A percentile compares a stretch with the other conserved stretches of the same genome.
Evolutionary conservation across 2,797 vertebrate species (phyloP).

Genomic region (Muraenolepis orangiensis): DNA sequence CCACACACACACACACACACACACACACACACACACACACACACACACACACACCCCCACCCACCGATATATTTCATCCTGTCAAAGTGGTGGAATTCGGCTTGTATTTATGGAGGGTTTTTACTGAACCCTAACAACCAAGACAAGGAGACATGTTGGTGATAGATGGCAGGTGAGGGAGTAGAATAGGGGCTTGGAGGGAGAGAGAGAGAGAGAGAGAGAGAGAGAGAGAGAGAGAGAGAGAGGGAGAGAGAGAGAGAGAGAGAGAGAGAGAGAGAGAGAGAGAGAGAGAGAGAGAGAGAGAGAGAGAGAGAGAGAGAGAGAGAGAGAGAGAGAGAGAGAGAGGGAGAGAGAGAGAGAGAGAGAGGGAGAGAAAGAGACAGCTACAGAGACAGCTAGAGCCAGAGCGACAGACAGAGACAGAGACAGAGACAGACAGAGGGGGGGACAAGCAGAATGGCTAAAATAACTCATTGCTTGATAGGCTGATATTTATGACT

Average conservation of each 20-base stretch:
- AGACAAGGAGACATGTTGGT: background rate
- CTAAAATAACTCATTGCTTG: background rate
- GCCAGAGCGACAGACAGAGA: background rate
- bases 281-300: background rate
- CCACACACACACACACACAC: background rate
- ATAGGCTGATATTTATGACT: background rate
- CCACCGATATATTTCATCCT: constrained; percentile 7
- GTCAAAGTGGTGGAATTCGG: constrained; percentile 1
- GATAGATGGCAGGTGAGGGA: background rate
- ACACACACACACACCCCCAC: constrained; percentile 1
- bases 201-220: background rate
- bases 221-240: background rate
- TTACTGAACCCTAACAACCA: background rate
- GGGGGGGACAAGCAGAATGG: background rate
- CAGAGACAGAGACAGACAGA: background rate
- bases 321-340: background rate
- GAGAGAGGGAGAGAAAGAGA: background rate
- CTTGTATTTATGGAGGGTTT: constrained; percentile 7
- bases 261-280: no score
- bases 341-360: background rate
- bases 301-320: background rate
- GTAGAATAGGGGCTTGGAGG: background rate
- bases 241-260: background rate
- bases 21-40: background rate
- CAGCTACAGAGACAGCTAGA: background rate